Conservation (phyloP, 23 tunicate species). For the Ascidia mentula region DNA sequence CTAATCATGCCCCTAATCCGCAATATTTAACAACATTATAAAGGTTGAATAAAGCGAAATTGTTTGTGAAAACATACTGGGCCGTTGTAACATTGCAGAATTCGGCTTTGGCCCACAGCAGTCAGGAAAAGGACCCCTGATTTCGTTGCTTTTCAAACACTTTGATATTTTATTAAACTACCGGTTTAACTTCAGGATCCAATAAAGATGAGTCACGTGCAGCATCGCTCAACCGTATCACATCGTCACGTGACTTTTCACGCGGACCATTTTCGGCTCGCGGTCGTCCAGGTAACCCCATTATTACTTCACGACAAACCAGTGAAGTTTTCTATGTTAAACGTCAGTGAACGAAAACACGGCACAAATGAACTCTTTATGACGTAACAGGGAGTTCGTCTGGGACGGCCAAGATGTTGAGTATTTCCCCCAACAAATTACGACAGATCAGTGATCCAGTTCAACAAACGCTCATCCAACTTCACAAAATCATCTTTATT, state of each 20-base stretch:
- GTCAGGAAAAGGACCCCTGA: too few species aligned
- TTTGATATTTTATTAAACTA: too few species aligned
- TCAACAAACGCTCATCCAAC: conserved; percentile 77
- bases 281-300: conserved; percentile 28
- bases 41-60: too few species aligned
- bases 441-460: conserved; percentile 90
- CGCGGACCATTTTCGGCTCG: conserved; percentile 26
- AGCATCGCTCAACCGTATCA: conserved; percentile 1
- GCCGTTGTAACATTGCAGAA: too few species aligned
- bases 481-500: conserved; percentile 87
- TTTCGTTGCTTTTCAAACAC: too few species aligned
- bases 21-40: too few species aligned
- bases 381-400: conserved; percentile 11
- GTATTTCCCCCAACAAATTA: conserved; percentile 86
- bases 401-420: conserved; percentile 45
- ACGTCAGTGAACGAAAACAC: not conserved
- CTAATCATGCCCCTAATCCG: too few species aligned
- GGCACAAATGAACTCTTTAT: not conserved
- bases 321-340: not conserved
- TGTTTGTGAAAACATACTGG: too few species aligned
- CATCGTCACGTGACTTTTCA: conserved; percentile 2
- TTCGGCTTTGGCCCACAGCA: too few species aligned
- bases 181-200: too few species aligned
- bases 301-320: not conserved
- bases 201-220: not conserved